Conservation (phyloP, 1,140 invertebrate genomes). For the Zaprionus capensis region DNA sequence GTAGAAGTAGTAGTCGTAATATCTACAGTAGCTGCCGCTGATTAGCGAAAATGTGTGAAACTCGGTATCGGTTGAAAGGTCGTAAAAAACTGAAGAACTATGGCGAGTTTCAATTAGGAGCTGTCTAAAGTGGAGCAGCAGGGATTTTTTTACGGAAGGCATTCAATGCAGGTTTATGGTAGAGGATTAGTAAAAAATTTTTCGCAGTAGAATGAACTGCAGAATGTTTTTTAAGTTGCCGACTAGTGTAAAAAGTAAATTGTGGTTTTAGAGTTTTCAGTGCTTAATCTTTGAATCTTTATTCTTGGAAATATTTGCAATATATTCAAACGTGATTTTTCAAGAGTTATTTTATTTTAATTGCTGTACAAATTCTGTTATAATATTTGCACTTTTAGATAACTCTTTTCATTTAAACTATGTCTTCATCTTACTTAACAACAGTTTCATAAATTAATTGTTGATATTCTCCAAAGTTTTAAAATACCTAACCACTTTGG, state of each 20-base stretch:
- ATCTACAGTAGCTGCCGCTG: constrained; percentile 64
- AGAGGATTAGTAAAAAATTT: neutral
- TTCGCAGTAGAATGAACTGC: too few relatives aligned
- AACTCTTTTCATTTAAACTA: too few relatives aligned
- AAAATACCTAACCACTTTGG: too few relatives aligned
- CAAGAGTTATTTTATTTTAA: neutral
- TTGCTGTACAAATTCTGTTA: neutral
- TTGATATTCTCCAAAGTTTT: too few relatives aligned
- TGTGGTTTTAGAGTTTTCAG: neutral
- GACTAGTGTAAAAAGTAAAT: neutral
- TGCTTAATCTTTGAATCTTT: neutral
- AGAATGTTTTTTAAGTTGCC: neutral
- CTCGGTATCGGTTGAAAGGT: constrained; percentile 19
- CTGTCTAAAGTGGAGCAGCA: constrained; percentile 41
- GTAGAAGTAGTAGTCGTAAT: too few relatives aligned
- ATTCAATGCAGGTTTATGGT: neutral
- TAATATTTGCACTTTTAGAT: neutral
- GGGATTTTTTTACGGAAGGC: constrained; percentile 1
- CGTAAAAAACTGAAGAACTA: constrained; percentile 6
- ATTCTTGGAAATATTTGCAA: neutral
- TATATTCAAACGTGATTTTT: neutral
- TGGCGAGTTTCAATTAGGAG: constrained; percentile 50
- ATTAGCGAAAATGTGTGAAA: constrained; percentile 81
- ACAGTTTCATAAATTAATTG: too few relatives aligned
- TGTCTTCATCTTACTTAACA: too few relatives aligned